A percentile compares a stretch with the other conserved stretches of the same genome.
These are phyloP conservation scores for Gonioctena quinquepunctata DNA, from an alignment of 1,140 invertebrate species.

Conservation along the genomic window DNA sequence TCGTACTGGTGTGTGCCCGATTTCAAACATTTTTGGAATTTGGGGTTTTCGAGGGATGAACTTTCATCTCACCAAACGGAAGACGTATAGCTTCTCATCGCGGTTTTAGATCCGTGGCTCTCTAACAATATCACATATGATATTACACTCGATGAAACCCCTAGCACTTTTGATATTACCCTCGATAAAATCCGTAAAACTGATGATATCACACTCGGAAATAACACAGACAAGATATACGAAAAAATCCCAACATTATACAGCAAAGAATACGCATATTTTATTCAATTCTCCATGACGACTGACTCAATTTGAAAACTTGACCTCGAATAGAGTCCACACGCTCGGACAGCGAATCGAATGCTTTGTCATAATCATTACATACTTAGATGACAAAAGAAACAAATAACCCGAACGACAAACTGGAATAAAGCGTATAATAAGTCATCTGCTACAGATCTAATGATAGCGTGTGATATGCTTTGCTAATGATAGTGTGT, in stretches of 20 bases:
- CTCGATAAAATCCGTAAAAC: too few species aligned
- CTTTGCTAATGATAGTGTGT: neutral
- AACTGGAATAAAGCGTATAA: neutral
- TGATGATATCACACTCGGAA: too few species aligned
- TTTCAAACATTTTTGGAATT: too few species aligned
- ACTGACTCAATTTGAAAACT: neutral
- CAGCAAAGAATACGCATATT: neutral
- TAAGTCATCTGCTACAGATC: neutral
- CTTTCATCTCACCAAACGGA: too few species aligned
- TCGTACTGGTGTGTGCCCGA: too few species aligned
- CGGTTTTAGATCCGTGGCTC: neutral
- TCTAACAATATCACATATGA: neutral
- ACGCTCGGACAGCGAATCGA: too few species aligned
- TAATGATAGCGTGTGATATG: neutral
- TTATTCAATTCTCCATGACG: neutral
- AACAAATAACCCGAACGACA: neutral
- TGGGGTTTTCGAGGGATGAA: too few species aligned
- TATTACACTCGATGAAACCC: neutral
- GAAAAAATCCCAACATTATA: neutral
- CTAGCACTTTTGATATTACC: too few species aligned
- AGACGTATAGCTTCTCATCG: neutral
- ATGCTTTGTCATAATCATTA: neutral
- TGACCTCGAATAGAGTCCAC: neutral
- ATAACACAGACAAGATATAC: too few species aligned
- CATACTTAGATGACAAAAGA: neutral